Conservation (phyloP, 2,797 vertebrate species). For the Bradypodion ventrale region DNA sequence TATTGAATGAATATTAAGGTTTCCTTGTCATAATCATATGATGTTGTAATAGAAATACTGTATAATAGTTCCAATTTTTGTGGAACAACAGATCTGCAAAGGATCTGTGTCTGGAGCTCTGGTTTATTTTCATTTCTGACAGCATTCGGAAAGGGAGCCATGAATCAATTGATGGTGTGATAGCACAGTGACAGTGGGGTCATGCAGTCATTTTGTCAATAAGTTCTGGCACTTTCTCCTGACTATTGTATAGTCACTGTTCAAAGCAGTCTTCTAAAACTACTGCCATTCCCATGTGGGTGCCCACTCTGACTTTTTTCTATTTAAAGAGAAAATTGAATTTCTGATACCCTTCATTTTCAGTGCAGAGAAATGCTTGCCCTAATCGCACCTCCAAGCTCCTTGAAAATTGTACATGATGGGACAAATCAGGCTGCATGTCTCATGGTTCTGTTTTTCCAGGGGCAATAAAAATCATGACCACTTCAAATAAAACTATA, state of each 20-base stretch:
- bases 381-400: slow-evolving; percentile 12
- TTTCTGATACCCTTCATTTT: slow-evolving; percentile 23
- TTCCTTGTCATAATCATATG: background rate
- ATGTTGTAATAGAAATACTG: background rate
- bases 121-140: background rate
- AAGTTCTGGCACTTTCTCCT: background rate
- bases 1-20: background rate
- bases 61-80: background rate
- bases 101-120: background rate
- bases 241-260: slow-evolving; percentile 1
- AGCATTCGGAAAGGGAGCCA: background rate
- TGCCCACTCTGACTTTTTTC: background rate
- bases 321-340: slow-evolving; percentile 21
- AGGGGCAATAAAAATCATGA: background rate
- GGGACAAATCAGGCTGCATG: background rate
- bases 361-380: background rate
- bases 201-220: slow-evolving; percentile 7
- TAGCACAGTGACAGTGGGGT: slow-evolving; percentile 4
- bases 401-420: background rate
- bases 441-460: background rate
- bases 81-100: background rate
- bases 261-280: slow-evolving; percentile 8
- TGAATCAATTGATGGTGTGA: slow-evolving; percentile 1
- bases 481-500: background rate
- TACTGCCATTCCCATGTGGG: background rate